These are phyloP conservation scores for Platerodrilus igneus DNA, from an alignment of 2,888 invertebrate species.

Conservation along the genomic window DNA sequence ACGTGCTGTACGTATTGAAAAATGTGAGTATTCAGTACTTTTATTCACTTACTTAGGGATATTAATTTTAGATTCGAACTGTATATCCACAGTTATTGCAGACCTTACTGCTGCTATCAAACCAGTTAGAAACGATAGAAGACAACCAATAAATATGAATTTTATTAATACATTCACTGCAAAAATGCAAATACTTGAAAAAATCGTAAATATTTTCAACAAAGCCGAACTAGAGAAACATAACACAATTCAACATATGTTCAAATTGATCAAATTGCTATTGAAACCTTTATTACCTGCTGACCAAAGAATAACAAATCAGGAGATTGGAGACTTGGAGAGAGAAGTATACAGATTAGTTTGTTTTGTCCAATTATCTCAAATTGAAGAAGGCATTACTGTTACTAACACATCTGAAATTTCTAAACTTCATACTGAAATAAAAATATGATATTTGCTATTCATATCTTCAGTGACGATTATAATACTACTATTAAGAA, in stretches of 20 bases:
- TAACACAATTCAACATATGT: constrained; percentile 8
- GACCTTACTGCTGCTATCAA: constrained; percentile 12
- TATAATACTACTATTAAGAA: constrained; percentile 25
- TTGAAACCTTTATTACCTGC: constrained; percentile 23
- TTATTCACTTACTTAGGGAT: too few relatives aligned
- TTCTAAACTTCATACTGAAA: too few relatives aligned
- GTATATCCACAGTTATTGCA: too few relatives aligned
- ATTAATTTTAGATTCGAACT: too few relatives aligned
- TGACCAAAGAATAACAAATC: constrained; percentile 33
- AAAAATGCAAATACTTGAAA: constrained; percentile 31
- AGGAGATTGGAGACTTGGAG: constrained; percentile 38
- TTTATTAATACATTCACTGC: constrained; percentile 20
- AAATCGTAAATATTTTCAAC: constrained; percentile 23
- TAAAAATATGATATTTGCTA: constrained; percentile 19
- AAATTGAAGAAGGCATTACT: constrained; percentile 11
- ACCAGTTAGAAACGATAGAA: constrained; percentile 16
- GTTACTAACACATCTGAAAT: too few relatives aligned
- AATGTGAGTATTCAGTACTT: too few relatives aligned
- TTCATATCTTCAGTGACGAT: constrained; percentile 21
- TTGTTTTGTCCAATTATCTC: constrained; percentile 32
- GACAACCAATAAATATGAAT: constrained; percentile 26
- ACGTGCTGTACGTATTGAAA: too few relatives aligned
- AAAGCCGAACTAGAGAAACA: constrained; percentile 7
- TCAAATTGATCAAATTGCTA: constrained; percentile 28
- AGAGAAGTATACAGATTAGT: constrained; percentile 37